phyloP scores from a whole-genome alignment of 92 coral and sea anemone species.

The Porites lobata region DNA sequence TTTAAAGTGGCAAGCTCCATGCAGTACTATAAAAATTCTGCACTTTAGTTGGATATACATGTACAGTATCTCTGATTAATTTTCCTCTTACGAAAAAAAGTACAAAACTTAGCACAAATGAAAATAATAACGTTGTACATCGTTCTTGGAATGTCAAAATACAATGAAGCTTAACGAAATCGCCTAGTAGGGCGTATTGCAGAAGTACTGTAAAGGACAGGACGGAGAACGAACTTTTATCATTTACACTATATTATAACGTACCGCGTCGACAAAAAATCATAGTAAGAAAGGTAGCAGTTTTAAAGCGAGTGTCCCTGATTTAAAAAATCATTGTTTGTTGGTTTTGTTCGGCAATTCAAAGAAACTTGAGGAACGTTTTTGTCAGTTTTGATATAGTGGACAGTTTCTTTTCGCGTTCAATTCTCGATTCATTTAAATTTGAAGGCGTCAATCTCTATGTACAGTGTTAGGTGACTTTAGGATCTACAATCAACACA shows the following conservation, averaged over 20 bases:
- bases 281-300: too few relatives aligned
- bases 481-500: constrained; percentile 57
- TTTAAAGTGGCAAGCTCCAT: background rate
- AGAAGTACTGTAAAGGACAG: background rate
- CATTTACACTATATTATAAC: constrained; percentile 22
- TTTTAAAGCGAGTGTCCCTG: too few relatives aligned
- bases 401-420: background rate
- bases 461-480: constrained; percentile 65
- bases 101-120: constrained; percentile 17
- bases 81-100: constrained; percentile 2
- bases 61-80: background rate
- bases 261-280: constrained; percentile 15
- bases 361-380: background rate
- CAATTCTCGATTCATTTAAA: background rate
- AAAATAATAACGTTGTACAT: constrained; percentile 14
- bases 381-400: background rate
- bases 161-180: constrained; percentile 15
- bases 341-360: background rate
- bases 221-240: constrained; percentile 4
- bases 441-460: constrained; percentile 32
- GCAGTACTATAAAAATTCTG: constrained; percentile 3
- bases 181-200: background rate
- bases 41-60: background rate
- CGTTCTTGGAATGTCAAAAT: constrained; percentile 4
- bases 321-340: background rate